Percentiles rank a stretch among this genome's conserved stretches.
phyloP scores from a whole-genome alignment of 2,888 invertebrate species.

The Blastobasis adustella region DNA sequence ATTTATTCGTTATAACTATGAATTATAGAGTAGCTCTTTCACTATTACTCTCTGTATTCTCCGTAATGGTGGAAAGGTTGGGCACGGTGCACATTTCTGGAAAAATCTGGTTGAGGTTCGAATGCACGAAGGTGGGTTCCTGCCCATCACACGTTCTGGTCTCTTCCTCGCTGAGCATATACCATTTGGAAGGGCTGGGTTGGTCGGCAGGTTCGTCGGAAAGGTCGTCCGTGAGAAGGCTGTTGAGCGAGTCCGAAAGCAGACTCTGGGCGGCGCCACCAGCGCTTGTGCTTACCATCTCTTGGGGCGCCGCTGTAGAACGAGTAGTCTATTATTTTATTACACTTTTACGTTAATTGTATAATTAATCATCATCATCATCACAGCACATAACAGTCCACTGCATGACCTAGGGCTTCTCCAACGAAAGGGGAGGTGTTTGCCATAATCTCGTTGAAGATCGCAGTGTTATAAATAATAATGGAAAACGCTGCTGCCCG shows the following conservation, averaged over 20 bases:
- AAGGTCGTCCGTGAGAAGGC: slow-evolving; percentile 57
- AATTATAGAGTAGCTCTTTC: slow-evolving; percentile 23
- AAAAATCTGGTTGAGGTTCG: slow-evolving; percentile 51
- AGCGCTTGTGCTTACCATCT: neutral
- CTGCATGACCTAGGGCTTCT: too few relatives aligned
- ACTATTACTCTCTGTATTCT: slow-evolving; percentile 47
- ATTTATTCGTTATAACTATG: too few relatives aligned
- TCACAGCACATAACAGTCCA: too few relatives aligned
- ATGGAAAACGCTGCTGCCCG: too few relatives aligned
- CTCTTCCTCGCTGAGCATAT: slow-evolving; percentile 56
- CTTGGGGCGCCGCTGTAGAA: neutral
- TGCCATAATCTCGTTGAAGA: too few relatives aligned
- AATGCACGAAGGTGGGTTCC: slow-evolving; percentile 18
- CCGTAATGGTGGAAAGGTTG: slow-evolving; percentile 57
- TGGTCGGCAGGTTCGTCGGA: slow-evolving; percentile 29
- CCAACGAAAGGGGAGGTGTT: too few relatives aligned
- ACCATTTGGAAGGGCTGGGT: slow-evolving; percentile 36
- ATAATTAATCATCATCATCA: too few relatives aligned
- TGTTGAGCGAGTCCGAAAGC: slow-evolving; percentile 19
- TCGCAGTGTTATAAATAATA: too few relatives aligned
- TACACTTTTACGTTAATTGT: too few relatives aligned
- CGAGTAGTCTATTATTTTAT: too few relatives aligned
- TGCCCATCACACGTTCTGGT: slow-evolving; percentile 18
- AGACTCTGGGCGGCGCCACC: slow-evolving; percentile 26
- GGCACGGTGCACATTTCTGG: slow-evolving; percentile 54